Conservation (phyloP, 2,797 vertebrate species). For the Otolemur crassicaudatus region DNA sequence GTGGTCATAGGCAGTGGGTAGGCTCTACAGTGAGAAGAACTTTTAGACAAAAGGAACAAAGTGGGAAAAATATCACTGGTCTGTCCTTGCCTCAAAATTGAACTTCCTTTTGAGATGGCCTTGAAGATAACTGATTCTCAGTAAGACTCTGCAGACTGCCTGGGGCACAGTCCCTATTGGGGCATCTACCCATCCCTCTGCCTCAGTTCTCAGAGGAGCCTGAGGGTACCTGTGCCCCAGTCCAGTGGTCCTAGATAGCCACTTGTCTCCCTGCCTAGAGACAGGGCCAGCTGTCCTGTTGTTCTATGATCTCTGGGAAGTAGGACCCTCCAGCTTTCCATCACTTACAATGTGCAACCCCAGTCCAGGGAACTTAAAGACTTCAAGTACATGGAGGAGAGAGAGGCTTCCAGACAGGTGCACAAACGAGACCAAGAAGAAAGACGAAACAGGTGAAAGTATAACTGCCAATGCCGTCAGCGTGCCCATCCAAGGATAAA, state of each 20-base stretch:
- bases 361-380: neutral
- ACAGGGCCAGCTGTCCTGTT: neutral
- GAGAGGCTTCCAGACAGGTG: neutral
- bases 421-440: neutral
- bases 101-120: neutral
- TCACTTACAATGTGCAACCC: neutral
- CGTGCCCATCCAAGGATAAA: neutral
- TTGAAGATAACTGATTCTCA: neutral
- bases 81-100: neutral
- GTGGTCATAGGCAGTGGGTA: neutral
- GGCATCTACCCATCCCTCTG: neutral
- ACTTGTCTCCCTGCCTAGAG: neutral
- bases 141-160: neutral
- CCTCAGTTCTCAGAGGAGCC: neutral
- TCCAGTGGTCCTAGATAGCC: neutral
- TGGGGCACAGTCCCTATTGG: too few species aligned
- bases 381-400: neutral
- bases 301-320: neutral
- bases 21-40: neutral
- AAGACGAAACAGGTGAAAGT: neutral
- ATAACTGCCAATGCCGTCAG: neutral
- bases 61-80: neutral
- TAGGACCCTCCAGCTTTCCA: neutral
- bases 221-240: neutral
- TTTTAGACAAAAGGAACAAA: conserved; percentile 32